Conservation (phyloP, 2,113 vertebrate genomes). For the Hippolais icterina region DNA sequence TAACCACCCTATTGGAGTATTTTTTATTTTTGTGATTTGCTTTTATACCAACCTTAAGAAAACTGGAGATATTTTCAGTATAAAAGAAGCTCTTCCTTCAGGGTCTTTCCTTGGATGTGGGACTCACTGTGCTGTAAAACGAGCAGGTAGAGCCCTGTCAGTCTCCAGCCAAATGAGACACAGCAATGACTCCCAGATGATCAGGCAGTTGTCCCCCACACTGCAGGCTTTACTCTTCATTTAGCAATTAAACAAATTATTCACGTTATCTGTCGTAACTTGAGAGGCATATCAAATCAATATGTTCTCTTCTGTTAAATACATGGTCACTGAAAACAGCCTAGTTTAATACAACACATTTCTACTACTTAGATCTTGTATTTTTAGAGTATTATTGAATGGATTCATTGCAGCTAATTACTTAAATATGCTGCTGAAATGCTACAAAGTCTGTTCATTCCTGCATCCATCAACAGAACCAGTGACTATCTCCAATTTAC, state of each 20-base stretch:
- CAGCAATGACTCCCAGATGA: neutral
- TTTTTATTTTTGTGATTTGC: neutral
- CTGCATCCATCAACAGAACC: neutral
- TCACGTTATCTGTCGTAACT: neutral
- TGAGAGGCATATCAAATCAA: neutral
- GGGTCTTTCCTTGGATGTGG: neutral
- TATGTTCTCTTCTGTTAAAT: neutral
- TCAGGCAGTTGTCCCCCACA: neutral
- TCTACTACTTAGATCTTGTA: neutral
- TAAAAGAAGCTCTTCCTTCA: neutral
- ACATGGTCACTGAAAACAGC: neutral
- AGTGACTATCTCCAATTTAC: neutral
- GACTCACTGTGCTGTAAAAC: neutral
- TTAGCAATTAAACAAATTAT: neutral
- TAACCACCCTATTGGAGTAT: neutral
- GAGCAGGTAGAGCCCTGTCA: neutral
- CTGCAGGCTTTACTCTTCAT: neutral
- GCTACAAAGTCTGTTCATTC: neutral
- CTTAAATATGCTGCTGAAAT: neutral
- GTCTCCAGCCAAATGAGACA: neutral
- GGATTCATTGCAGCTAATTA: neutral
- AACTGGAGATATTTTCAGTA: neutral
- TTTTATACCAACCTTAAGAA: neutral
- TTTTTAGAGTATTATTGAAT: neutral
- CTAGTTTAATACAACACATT: neutral